These are phyloP conservation scores for Eciton burchellii DNA, from an alignment of 1,140 invertebrate genomes.

Conservation along the genomic window DNA sequence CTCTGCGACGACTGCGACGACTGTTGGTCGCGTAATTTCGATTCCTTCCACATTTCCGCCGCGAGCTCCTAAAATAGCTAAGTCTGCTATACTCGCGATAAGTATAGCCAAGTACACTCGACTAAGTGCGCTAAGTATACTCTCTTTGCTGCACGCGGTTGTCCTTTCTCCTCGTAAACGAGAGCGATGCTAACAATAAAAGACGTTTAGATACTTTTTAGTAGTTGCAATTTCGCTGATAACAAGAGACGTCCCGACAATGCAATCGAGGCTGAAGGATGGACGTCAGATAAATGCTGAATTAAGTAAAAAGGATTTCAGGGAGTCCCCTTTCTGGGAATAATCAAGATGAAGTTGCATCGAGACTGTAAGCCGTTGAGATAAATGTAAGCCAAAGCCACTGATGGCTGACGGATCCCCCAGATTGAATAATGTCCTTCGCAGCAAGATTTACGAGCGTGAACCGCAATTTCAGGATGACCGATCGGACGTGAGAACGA, in stretches of 20 bases:
- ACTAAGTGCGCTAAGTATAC: no score
- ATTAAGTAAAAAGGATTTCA: neutral
- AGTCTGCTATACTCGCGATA: neutral
- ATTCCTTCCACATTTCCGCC: neutral
- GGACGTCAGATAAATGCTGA: neutral
- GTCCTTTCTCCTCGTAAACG: conserved; percentile 6
- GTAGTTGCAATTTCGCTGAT: no score
- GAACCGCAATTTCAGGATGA: conserved; percentile 32
- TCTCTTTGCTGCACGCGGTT: neutral
- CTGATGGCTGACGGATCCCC: conserved; percentile 37
- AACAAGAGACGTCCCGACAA: no score
- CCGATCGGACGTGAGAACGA: conserved; percentile 12
- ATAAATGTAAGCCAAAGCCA: neutral
- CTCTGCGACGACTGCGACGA: conserved; percentile 26
- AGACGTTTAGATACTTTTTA: no score
- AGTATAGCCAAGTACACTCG: neutral
- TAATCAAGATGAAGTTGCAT: neutral
- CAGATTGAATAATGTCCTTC: conserved; percentile 32
- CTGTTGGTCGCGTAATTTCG: neutral
- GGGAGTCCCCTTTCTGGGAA: neutral
- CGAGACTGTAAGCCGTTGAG: conserved; percentile 13
- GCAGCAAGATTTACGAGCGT: conserved; percentile 34
- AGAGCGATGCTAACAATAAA: neutral
- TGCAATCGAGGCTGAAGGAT: neutral
- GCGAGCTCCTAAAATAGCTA: neutral